Base-by-base conservation (phyloP, 2,888 invertebrate genomes). In the Stenolophus ochropezus region DNA sequence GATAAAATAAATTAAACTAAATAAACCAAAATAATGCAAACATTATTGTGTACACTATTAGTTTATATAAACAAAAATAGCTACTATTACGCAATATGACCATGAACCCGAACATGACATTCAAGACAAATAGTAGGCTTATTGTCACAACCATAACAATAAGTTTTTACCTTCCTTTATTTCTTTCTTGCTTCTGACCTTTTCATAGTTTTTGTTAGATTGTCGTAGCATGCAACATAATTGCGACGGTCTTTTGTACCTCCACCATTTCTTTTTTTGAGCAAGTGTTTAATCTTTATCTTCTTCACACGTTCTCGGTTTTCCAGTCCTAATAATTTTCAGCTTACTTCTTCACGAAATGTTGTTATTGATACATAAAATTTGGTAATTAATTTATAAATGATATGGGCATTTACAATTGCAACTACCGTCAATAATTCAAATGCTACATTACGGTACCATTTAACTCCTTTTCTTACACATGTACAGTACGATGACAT, bases 261-360 rank as follows among this genome's bases (percentile, higher is more conserved):
- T 18, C 18, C 18, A 16, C 18, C 53, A 16, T 51, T 18, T 51
- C 14, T 2, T 51, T 51, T 18, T 51, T 51, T 51, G 14, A 51
- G 14, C 18, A 16, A 14, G 53, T 51, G 53, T 18, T 14, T 14
- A 8, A 51, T 51, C 18, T 51, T 51, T 18, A 51, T 8, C 53
- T 51, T 51, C 18, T 27, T 27, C 27, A 27, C 27, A 27, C 53
- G 53, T 51, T 51, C 69, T 73, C 47, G 65, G 16, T 20, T 49
- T 23, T 75, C 80, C 80, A 71, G 69, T 81, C 73, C 77, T 78
- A 76, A 21, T 74, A 77, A 51, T 21, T 74, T 82, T 76, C 79
- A 4, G 14, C 27, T 4, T 27, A 58, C 3, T 58, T 16, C 23
- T 58, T 58, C 58, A 2, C 58, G n/a, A 58, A 58, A 58, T 21